Percentiles rank a stretch among this genome's conserved stretches.
These are phyloP conservation scores for Boulengeromyrus knoepffleri DNA, from an alignment of 2,113 vertebrate genomes.

Conservation along the genomic window DNA sequence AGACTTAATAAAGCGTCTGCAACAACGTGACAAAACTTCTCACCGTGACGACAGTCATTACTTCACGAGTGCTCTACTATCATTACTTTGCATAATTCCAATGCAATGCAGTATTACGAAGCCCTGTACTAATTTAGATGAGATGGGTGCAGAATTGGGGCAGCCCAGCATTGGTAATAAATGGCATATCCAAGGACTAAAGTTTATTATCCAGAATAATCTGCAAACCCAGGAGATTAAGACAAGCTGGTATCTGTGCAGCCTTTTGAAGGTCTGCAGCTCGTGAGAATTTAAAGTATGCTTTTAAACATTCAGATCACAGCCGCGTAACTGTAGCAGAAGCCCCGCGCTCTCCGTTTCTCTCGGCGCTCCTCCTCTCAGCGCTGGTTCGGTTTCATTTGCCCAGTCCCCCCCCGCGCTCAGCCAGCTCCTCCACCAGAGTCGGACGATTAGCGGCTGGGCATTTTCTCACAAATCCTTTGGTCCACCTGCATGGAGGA, in stretches of 20 bases:
- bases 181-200: conserved; percentile 38
- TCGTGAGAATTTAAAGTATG: conserved; percentile 36
- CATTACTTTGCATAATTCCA: neutral
- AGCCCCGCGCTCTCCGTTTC: neutral
- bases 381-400: neutral
- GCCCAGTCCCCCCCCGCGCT: neutral
- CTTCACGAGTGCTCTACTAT: neutral
- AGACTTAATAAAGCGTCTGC: neutral
- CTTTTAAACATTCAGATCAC: conserved; percentile 35
- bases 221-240: conserved; percentile 50
- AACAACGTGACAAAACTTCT: neutral
- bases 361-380: neutral
- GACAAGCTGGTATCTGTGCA: conserved; percentile 50
- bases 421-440: neutral
- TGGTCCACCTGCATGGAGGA: neutral
- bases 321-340: conserved; percentile 20
- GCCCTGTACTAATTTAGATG: neutral
- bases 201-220: conserved; percentile 55
- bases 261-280: conserved; percentile 41
- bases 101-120: neutral
- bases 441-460: neutral
- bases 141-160: neutral
- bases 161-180: conserved; percentile 27
- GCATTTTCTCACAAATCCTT: neutral
- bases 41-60: neutral